phyloP scores from a whole-genome alignment of 2,888 invertebrate species.

The Agrotis ipsilon region DNA sequence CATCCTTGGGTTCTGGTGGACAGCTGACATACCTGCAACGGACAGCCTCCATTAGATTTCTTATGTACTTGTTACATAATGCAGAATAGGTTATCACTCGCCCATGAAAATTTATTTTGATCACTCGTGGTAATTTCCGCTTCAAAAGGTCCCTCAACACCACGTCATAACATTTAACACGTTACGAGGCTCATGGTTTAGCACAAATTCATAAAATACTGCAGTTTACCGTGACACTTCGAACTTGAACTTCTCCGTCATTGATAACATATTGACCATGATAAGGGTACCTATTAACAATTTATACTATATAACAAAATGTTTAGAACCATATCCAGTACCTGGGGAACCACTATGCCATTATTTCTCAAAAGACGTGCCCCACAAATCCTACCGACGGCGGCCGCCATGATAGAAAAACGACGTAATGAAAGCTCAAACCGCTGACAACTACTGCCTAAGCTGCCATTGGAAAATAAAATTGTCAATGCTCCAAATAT shows the following conservation, averaged over 20 bases:
- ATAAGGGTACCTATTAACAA: slow-evolving; percentile 65
- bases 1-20: slow-evolving; percentile 94
- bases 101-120: slow-evolving; percentile 70
- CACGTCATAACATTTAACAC: slow-evolving; percentile 68
- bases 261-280: slow-evolving; percentile 72
- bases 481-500: slow-evolving; percentile 35
- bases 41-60: slow-evolving; percentile 84
- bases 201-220: slow-evolving; percentile 79
- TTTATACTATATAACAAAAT: slow-evolving; percentile 64
- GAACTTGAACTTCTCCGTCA: slow-evolving; percentile 69
- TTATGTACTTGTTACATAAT: slow-evolving; percentile 89
- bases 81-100: slow-evolving; percentile 87
- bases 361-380: slow-evolving; percentile 95
- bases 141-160: slow-evolving; percentile 57
- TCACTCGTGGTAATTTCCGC: slow-evolving; percentile 61
- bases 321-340: slow-evolving; percentile 83
- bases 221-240: slow-evolving; percentile 72
- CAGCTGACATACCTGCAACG: slow-evolving; percentile 94
- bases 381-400: slow-evolving; percentile 96
- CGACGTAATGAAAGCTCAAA: slow-evolving; percentile 86
- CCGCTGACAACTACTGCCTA: slow-evolving; percentile 79
- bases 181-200: slow-evolving; percentile 61
- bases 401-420: slow-evolving; percentile 96
- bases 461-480: slow-evolving; percentile 73
- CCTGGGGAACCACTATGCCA: slow-evolving; percentile 94